These are phyloP conservation scores for Drosophila guanche DNA, from an alignment of 1,140 invertebrate genomes.

Conservation along the genomic window DNA sequence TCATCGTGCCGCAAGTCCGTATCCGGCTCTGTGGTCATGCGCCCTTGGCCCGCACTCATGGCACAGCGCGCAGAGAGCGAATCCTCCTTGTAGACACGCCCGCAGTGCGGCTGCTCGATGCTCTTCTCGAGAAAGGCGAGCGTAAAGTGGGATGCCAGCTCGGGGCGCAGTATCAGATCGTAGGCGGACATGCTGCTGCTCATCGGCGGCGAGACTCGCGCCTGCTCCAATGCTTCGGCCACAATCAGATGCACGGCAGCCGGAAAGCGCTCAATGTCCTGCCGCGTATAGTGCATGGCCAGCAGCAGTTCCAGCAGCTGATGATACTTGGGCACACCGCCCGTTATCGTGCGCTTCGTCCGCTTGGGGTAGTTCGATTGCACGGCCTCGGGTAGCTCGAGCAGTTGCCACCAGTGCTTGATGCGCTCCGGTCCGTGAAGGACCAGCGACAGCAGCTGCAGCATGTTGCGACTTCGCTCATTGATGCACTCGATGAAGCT, in stretches of 20 bases:
- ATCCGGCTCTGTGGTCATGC: conserved; percentile 35
- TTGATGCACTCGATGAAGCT: conserved; percentile 90
- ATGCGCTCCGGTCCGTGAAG: conserved; percentile 67
- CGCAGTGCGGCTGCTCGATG: conserved; percentile 35
- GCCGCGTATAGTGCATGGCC: conserved; percentile 86
- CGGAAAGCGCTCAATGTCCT: conserved; percentile 90
- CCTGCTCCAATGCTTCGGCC: conserved; percentile 89
- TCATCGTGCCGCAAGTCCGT: conserved; percentile 79
- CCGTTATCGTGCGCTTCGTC: conserved; percentile 63
- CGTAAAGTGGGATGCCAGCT: conserved; percentile 87
- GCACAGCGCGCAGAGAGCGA: conserved; percentile 69
- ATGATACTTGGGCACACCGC: conserved; percentile 58
- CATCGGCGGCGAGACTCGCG: conserved; percentile 89
- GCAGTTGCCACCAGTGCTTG: conserved; percentile 72
- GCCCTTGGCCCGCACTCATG: conserved; percentile 14
- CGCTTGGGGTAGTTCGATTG: conserved; percentile 58
- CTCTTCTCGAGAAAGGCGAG: conserved; percentile 52
- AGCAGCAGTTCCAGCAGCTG: conserved; percentile 73
- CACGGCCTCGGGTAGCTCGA: conserved; percentile 66
- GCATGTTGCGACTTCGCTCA: conserved; percentile 88
- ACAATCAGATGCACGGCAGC: conserved; percentile 90
- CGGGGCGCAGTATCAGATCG: conserved; percentile 91
- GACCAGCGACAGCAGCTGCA: conserved; percentile 70
- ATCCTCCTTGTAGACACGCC: conserved; percentile 69
- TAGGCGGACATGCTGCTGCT: conserved; percentile 91